These are phyloP conservation scores for Enteromius fasciolatus DNA, from an alignment of 2,797 vertebrate genomes.

Conservation along the genomic window DNA sequence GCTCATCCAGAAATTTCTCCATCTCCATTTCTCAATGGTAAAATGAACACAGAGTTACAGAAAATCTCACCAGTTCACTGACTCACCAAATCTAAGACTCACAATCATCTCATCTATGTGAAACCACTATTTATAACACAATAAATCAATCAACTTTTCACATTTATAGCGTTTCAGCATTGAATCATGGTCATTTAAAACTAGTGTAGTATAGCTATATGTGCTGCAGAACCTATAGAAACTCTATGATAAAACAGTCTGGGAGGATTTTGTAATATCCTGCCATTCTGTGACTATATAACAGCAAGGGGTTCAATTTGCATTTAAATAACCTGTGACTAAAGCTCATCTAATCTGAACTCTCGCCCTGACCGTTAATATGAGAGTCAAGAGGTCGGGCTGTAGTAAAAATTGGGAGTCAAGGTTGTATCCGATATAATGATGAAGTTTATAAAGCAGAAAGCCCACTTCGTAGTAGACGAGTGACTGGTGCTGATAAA, in stretches of 20 bases:
- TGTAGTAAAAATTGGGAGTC: slow-evolving; percentile 22
- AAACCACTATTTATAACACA: slow-evolving; percentile 2
- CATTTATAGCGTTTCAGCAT: neutral
- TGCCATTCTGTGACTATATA: slow-evolving; percentile 1
- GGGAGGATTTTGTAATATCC: neutral
- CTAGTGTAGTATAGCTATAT: no score
- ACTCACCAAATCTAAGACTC: slow-evolving; percentile 10
- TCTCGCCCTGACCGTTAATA: slow-evolving; percentile 4
- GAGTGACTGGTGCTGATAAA: neutral
- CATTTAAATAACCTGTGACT: slow-evolving; percentile 45
- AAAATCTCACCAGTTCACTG: slow-evolving; percentile 15
- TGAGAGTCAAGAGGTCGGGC: slow-evolving; percentile 17
- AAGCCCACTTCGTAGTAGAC: neutral
- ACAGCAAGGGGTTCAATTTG: slow-evolving; percentile 37
- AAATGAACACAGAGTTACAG: neutral
- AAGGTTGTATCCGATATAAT: slow-evolving; percentile 1
- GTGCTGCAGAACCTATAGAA: slow-evolving; percentile 10
- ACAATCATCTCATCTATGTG: neutral
- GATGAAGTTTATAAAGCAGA: slow-evolving; percentile 23
- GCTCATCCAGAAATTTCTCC: slow-evolving; percentile 44
- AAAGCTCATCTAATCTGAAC: slow-evolving; percentile 32
- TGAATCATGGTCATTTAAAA: neutral
- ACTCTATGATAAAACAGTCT: neutral
- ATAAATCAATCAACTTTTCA: slow-evolving; percentile 11
- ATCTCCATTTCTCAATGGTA: neutral